Base-by-base conservation (phyloP, 2,888 invertebrate species). In the Leucophenga maculata region DNA sequence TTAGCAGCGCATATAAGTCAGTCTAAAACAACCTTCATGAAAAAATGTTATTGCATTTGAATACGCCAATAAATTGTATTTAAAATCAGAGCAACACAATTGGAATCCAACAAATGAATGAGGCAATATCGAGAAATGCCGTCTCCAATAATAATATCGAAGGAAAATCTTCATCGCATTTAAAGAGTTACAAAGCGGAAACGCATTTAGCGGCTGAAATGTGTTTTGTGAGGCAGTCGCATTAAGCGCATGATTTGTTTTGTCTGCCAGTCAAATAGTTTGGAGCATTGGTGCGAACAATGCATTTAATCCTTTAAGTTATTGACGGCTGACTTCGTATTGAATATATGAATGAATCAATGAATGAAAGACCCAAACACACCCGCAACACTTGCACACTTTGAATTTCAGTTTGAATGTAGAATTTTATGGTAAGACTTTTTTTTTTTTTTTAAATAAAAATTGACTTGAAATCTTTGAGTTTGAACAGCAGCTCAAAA, bases 231-330 rank as follows among this genome's bases (percentile, higher is more conserved):
- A 6, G 39, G 11, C 39, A 39, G 39, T 39, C 48, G 46, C 22
- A 64, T 64, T 48, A 80, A 80, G 79, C 69, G 77, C 79, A 77
- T 82, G 80, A 82, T 82, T 80, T 82, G 82, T 78, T 80, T 80
- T 80, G 80, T 82, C 71, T 65, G 74, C 68, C 71, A 78, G 78
- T 80, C 80, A 82, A 82, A 82, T 78, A 75, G 71, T 73, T 70
- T 70, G 31, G 26, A 16, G 44, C 69, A 64, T 68, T 48, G 52
- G 68, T 67, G 75, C 71, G 70, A 68, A 73, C 67, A 78, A 79
- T 84, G 81, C 81, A 78, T 77, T 75, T 81, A 81, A 81, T 81
- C 81, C 81, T 84, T 84, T 79, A 81, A 81, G 73, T 83, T 81
- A 81, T 81, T 83, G 83, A 77, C 75, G 77, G 26, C 20, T 16